Conservation (phyloP, 2,888 invertebrate species). For the Pantelozetes paolii region DNA sequence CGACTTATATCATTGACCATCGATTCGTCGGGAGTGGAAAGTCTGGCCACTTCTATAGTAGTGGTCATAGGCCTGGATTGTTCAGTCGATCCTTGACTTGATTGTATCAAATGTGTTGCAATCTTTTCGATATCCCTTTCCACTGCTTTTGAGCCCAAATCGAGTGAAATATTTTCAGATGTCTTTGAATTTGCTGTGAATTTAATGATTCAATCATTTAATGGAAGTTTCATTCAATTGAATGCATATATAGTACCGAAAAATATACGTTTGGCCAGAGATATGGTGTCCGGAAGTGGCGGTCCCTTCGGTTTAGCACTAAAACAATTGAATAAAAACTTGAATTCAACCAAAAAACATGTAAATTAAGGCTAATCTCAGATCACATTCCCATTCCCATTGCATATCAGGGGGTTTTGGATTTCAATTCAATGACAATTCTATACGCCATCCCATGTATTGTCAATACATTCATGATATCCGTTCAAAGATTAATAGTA, state of each 20-base stretch:
- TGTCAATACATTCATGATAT: no score
- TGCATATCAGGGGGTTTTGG: no score
- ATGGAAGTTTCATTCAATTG: background rate
- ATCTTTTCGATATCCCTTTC: constrained; percentile 38
- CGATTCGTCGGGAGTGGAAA: background rate
- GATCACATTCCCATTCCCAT: no score
- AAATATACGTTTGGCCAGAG: constrained; percentile 41
- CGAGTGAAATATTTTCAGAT: background rate
- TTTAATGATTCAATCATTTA: background rate
- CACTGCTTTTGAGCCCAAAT: constrained; percentile 27
- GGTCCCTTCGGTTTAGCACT: background rate
- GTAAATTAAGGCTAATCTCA: no score
- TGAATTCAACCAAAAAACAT: no score
- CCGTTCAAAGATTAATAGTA: no score
- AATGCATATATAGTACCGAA: constrained; percentile 1
- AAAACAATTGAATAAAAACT: background rate
- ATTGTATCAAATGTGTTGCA: constrained; percentile 36
- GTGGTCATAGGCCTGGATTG: background rate
- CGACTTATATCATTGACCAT: constrained; percentile 50
- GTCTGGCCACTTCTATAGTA: constrained; percentile 1
- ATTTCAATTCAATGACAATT: no score
- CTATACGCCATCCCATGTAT: no score
- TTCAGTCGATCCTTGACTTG: constrained; percentile 39
- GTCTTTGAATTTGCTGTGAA: background rate
- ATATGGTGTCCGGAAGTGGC: constrained; percentile 5